A percentile compares a stretch with the other conserved stretches of the same genome.
Evolutionary conservation across 1,140 invertebrate species (phyloP).

Genomic region (Neomicropteryx cornuta): DNA sequence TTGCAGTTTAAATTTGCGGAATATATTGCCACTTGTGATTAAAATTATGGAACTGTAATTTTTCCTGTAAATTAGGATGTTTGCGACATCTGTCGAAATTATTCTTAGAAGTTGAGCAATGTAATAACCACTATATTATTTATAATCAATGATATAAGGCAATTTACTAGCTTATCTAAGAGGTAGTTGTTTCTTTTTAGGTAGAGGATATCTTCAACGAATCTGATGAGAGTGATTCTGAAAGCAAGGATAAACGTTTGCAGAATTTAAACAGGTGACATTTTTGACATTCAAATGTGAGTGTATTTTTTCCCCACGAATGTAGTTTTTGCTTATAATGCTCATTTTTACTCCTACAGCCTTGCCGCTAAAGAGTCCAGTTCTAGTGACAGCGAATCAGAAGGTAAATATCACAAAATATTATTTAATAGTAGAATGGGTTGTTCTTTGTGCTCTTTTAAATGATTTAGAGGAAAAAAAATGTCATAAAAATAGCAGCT

Average conservation of each 20-base stretch:
- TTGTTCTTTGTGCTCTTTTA: too few relatives aligned
- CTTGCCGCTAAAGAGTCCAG: slow-evolving; percentile 22
- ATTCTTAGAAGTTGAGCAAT: neutral
- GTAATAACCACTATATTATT: neutral
- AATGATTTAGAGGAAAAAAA: too few relatives aligned
- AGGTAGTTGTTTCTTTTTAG: slow-evolving; percentile 17
- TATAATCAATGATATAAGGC: neutral
- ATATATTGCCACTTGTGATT: neutral
- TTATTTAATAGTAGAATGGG: too few relatives aligned
- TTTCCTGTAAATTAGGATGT: neutral
- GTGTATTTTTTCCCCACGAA: too few relatives aligned
- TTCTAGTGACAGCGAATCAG: slow-evolving; percentile 22
- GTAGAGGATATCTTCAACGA: slow-evolving; percentile 54
- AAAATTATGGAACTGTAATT: neutral
- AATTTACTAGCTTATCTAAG: neutral
- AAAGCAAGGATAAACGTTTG: slow-evolving; percentile 32
- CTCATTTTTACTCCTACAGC: slow-evolving; percentile 27
- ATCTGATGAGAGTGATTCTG: slow-evolving; percentile 43
- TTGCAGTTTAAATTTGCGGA: neutral
- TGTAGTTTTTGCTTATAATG: slow-evolving; percentile 28
- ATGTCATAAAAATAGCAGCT: too few relatives aligned
- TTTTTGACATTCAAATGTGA: too few relatives aligned
- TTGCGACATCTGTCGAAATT: neutral
- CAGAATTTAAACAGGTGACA: too few relatives aligned
- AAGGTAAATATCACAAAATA: neutral